A percentile compares a stretch with the other conserved stretches of the same genome.
These are phyloP conservation scores for Myripristis murdjan DNA, from an alignment of 2,797 vertebrate genomes.

Conservation along the genomic window DNA sequence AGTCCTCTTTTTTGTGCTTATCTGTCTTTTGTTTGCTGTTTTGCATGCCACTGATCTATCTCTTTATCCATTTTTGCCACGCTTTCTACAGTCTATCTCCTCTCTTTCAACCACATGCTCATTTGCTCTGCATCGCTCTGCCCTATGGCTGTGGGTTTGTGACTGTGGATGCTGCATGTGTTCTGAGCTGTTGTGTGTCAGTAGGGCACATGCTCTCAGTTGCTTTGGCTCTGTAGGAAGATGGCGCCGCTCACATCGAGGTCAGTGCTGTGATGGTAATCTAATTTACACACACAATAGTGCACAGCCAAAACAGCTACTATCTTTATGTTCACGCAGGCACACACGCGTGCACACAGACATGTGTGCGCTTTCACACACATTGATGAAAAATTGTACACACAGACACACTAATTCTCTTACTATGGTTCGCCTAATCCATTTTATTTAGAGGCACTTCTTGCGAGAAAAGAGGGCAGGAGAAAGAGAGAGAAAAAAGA, in stretches of 20 bases:
- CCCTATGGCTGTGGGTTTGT: slow-evolving; percentile 71
- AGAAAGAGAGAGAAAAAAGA: not conserved
- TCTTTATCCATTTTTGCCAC: slow-evolving; percentile 26
- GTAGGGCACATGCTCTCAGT: slow-evolving; percentile 72
- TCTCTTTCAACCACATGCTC: slow-evolving; percentile 49
- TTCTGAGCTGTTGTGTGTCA: slow-evolving; percentile 78
- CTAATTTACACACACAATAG: slow-evolving; percentile 68
- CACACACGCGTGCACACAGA: not conserved
- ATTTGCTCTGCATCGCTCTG: slow-evolving; percentile 35
- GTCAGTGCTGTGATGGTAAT: slow-evolving; percentile 78
- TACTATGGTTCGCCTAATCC: slow-evolving; percentile 38
- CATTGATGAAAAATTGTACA: not conserved
- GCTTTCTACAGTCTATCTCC: slow-evolving; percentile 18
- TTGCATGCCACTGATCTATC: slow-evolving; percentile 36
- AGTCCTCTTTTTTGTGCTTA: slow-evolving; percentile 62
- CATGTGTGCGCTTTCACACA: slow-evolving; percentile 11
- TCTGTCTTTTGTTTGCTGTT: slow-evolving; percentile 44
- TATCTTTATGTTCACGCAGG: slow-evolving; percentile 42
- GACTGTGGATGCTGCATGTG: slow-evolving; percentile 60
- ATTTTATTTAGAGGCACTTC: slow-evolving; percentile 34
- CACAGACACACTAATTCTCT: slow-evolving; percentile 4
- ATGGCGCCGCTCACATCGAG: slow-evolving; percentile 67
- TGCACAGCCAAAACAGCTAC: slow-evolving; percentile 46
- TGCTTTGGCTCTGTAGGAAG: slow-evolving; percentile 64
- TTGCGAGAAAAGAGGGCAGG: not conserved